Conservation (phyloP, 2,113 vertebrate species). For the Quiscalus mexicanus region DNA sequence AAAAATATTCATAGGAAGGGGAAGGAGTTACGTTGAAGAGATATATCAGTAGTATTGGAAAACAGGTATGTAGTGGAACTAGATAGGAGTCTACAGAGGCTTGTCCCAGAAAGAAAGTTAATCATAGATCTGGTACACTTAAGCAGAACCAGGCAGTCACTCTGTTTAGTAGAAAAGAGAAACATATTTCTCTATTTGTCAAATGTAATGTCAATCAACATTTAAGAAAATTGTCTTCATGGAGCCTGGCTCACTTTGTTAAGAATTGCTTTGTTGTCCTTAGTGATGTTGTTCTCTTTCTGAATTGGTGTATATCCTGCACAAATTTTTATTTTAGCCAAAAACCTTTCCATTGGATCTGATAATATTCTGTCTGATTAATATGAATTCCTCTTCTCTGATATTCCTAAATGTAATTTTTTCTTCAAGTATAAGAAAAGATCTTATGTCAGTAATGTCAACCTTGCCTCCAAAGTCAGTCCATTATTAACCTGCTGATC, state of each 20-base stretch:
- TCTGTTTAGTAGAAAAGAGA: background rate
- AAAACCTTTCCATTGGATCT: background rate
- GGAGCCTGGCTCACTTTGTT: background rate
- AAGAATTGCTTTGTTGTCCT: background rate
- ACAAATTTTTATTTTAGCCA: background rate
- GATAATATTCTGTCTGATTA: background rate
- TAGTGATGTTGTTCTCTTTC: background rate
- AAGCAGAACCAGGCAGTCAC: background rate
- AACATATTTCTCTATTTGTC: background rate
- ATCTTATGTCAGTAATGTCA: background rate
- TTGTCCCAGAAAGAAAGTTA: background rate
- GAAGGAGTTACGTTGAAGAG: background rate
- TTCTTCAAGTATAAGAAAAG: background rate
- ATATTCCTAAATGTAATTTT: background rate
- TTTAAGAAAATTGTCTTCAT: background rate
- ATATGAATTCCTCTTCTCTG: background rate
- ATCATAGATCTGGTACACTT: fast-evolving
- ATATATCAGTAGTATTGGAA: background rate
- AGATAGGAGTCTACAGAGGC: background rate
- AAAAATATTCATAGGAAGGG: background rate
- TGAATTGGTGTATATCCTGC: background rate
- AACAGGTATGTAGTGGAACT: background rate
- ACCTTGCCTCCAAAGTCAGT: background rate
- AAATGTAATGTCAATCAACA: background rate
- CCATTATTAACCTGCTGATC: background rate